Base-by-base conservation (phyloP, 2,113 vertebrate species). In the Corvus hawaiiensis region DNA sequence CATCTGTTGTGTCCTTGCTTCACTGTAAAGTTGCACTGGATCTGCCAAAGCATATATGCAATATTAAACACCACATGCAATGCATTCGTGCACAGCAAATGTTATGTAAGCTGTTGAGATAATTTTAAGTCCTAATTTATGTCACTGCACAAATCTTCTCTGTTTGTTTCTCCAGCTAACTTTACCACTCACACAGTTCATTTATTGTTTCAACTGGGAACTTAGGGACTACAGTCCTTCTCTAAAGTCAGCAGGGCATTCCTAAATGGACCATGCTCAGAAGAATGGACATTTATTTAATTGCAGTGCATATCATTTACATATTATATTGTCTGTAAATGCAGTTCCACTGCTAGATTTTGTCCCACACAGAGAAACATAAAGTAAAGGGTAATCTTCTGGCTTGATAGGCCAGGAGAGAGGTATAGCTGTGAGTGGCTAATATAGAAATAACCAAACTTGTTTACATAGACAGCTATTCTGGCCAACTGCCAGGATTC, bases 51-150 rank as follows among this genome's bases (percentile, higher is more conserved):
- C 63, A 32, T 72, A 48, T 43, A 88, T 77, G 79, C 82, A 94
- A 74, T 96, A 91, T 96, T 93, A 94, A 96, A 90, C 68, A 82
- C 51, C 75, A 90, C 78, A 83, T 84, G 63, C 75, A 83, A 73
- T 35, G 62, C 66, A 58, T 85, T 76, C 6, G 4, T 62, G 71
- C 67, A 51, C 51, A 94, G 55, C 43, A 91, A 94, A 91, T 66
- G 63, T 91, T 94, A 91, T 14, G 23, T 87, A 79, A 93, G 87
- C 72, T 69, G 39, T 18, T 66, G 46, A 88, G 92, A 56, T 72
- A 75, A 88, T 88, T 91, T 67, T 22, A 68, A 76, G 43, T 76
- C 32, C 51, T 81, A 67, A 80, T 93, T 93, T 90, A 76, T 84
- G 69, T 80, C 75, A 77, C 68, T 69, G 63, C 78, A 80, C 43